These are phyloP conservation scores for Microchrysa polita DNA, from an alignment of 2,888 invertebrate species.

Conservation along the genomic window DNA sequence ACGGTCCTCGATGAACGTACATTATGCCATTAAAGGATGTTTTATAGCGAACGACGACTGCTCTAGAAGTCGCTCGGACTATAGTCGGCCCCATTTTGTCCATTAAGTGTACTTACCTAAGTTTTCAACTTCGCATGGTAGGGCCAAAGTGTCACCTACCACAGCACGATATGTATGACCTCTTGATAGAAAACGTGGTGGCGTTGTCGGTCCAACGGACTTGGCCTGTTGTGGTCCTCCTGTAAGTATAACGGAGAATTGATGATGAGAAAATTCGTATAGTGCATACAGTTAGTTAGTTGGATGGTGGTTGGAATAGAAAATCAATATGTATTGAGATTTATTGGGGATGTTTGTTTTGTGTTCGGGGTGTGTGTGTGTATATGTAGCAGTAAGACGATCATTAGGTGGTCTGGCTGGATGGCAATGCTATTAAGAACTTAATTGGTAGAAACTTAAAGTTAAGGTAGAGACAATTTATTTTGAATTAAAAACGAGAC, in stretches of 20 bases:
- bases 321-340: slow-evolving; percentile 34
- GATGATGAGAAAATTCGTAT: not conserved
- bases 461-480: too few species aligned
- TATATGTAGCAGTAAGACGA: not conserved
- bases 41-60: too few species aligned
- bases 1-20: not conserved
- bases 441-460: too few species aligned
- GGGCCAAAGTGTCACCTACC: slow-evolving; percentile 79
- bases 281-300: too few species aligned
- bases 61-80: too few species aligned
- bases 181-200: slow-evolving; percentile 76
- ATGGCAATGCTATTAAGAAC: too few species aligned
- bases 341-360: slow-evolving; percentile 20
- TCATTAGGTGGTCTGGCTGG: too few species aligned
- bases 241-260: slow-evolving; percentile 48
- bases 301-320: not conserved
- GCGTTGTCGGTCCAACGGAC: slow-evolving; percentile 56
- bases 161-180: slow-evolving; percentile 82
- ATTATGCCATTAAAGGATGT: slow-evolving; percentile 25
- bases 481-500: too few species aligned
- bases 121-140: slow-evolving; percentile 84
- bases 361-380: not conserved
- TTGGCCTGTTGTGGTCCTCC: slow-evolving; percentile 60
- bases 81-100: not conserved
- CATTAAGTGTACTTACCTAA: slow-evolving; percentile 69